These are phyloP conservation scores for Zaprionus gabonicus DNA, from an alignment of 1,140 invertebrate species.

Conservation along the genomic window DNA sequence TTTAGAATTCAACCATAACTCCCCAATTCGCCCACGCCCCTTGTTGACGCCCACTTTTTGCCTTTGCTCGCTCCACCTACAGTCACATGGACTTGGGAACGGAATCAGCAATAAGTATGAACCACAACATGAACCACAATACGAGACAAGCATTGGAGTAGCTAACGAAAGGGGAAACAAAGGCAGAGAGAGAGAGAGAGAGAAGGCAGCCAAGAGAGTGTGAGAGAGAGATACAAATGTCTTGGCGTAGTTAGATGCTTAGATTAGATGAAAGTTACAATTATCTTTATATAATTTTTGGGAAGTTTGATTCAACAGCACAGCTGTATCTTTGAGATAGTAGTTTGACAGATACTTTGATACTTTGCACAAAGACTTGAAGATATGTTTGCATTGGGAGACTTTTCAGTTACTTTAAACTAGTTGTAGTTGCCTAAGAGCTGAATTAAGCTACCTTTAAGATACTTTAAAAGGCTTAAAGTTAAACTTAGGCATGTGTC, in stretches of 20 bases:
- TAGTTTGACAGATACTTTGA: neutral
- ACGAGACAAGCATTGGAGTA: constrained; percentile 5
- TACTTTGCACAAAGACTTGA: neutral
- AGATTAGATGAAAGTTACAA: neutral
- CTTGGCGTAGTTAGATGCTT: neutral
- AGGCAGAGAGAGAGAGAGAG: neutral
- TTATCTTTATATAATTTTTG: neutral
- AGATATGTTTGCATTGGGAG: neutral
- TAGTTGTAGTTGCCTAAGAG: neutral
- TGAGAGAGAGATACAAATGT: neutral
- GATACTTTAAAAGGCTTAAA: neutral
- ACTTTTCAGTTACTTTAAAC: no score
- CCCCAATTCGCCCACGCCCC: no score
- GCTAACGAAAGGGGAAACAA: neutral
- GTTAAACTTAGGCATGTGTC: rapidly evolving
- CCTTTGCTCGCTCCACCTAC: no score
- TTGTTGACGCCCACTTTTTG: no score
- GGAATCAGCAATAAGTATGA: neutral
- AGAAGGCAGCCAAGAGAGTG: neutral
- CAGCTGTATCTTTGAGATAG: neutral
- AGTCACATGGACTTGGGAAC: no score
- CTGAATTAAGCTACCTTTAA: neutral
- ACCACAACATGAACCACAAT: constrained; percentile 20
- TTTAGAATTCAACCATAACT: constrained; percentile 28
- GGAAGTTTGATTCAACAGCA: neutral